Evolutionary conservation across 2,888 invertebrate species (phyloP), one percentile per base, ranked within the genome.

Genomic region (Caenorhabditis drosophilae): DNA sequence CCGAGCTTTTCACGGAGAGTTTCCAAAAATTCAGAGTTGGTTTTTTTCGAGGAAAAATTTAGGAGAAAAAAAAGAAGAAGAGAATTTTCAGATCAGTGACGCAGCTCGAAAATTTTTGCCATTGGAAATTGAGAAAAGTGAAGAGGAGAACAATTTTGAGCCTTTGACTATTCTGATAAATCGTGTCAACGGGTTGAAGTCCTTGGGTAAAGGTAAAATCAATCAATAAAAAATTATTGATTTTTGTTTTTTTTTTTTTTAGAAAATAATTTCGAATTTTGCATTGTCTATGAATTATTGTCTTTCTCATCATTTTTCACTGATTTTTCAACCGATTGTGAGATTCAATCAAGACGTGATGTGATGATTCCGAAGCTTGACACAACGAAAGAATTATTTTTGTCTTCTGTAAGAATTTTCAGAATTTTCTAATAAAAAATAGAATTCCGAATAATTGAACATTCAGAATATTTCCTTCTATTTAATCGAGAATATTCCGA

Each of bases 391-490:
- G 56, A 47, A 15, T 9, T 60, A 1, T 56, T 66, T 27, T 15
- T 36, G 0, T 44, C 35, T 6, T 41, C 49, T 16, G 62, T 61
- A 9, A 46, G 54, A 34, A 12, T 31, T 31, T 31, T 31, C 18
- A n/a, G n/a, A n/a, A n/a, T n/a, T n/a, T n/a, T n/a, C n/a, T n/a
- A n/a, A n/a, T n/a, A n/a, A n/a, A n/a, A n/a, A n/a, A n/a, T n/a
- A n/a, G n/a, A n/a, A n/a, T n/a, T n/a, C n/a, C n/a, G n/a, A n/a
- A n/a, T n/a, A n/a, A n/a, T n/a, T n/a, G 20, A 40, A 18, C n/a
- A 52, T 71, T 48, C 61, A 77, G 77, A 70, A 58, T 11, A 70
- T 78, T 12, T 53, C 58, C 12, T 61, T 78, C 49, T 78, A 66
- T 55, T 48, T 78, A 7, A 56, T 75, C 16, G 66, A 60, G 27